These are phyloP conservation scores for Urocolius indicus DNA, from an alignment of 2,113 vertebrate species.

Conservation along the genomic window DNA sequence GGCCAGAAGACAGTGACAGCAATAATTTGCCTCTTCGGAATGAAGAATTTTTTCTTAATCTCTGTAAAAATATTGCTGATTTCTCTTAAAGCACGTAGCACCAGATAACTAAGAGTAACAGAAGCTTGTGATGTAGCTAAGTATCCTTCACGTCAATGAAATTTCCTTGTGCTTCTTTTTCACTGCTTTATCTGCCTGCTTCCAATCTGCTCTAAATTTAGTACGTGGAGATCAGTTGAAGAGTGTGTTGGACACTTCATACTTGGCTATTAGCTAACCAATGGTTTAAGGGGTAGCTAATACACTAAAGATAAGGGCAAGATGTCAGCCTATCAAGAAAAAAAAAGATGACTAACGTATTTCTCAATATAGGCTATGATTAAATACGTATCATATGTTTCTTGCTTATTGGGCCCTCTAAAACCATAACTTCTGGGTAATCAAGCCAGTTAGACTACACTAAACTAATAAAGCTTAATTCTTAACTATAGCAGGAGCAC, in stretches of 20 bases:
- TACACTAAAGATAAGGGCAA: constrained; percentile 71
- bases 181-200: constrained; percentile 31
- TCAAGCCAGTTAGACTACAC: neutral
- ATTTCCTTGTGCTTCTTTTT: constrained; percentile 11
- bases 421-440: constrained; percentile 7
- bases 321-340: constrained; percentile 45
- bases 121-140: neutral
- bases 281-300: constrained; percentile 56
- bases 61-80: neutral
- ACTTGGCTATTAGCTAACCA: constrained; percentile 55
- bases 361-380: constrained; percentile 59
- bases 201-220: constrained; percentile 81
- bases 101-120: neutral
- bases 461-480: neutral
- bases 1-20: neutral
- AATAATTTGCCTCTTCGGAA: neutral
- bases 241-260: constrained; percentile 79
- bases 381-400: neutral
- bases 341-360: constrained; percentile 49
- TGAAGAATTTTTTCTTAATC: neutral
- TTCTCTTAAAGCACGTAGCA: accelerated
- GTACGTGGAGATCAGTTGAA: constrained; percentile 70
- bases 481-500: neutral
- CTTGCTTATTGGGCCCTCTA: neutral
- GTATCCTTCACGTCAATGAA: neutral